Percentiles rank a stretch among this genome's conserved stretches.
These are phyloP conservation scores for Ennomos fuscantarius DNA, from an alignment of 2,888 invertebrate genomes.

Conservation along the genomic window DNA sequence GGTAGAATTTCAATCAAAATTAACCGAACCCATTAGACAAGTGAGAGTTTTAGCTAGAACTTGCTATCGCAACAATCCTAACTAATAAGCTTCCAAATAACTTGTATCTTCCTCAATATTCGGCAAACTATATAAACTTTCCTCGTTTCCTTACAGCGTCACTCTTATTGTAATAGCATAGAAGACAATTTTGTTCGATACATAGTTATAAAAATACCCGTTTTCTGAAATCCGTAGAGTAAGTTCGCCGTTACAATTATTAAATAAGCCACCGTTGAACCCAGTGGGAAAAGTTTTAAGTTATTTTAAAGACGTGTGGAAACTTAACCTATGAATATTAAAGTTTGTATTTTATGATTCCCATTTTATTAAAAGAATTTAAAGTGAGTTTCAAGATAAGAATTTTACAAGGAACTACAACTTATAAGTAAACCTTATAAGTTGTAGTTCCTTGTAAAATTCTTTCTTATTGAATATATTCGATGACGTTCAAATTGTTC, in stretches of 20 bases:
- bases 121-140: conserved; percentile 6
- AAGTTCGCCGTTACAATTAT: conserved; percentile 52
- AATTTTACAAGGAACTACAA: neutral
- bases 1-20: conserved; percentile 27
- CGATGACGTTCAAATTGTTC: too few species aligned
- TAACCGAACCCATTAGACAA: conserved; percentile 9
- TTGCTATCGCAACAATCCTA: conserved; percentile 17
- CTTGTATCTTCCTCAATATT: conserved; percentile 18
- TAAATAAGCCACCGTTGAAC: conserved; percentile 46
- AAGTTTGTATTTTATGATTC: conserved; percentile 20
- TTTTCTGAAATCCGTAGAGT: conserved; percentile 44
- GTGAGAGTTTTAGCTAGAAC: conserved; percentile 10
- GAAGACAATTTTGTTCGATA: neutral
- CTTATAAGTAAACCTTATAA: too few species aligned
- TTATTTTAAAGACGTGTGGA: conserved; percentile 43
- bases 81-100: neutral
- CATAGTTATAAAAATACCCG: conserved; percentile 12
- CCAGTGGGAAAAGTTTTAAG: conserved; percentile 43
- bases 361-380: conserved; percentile 7
- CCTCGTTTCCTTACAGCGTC: neutral
- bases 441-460: too few species aligned
- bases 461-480: too few species aligned
- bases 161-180: conserved; percentile 3
- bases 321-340: conserved; percentile 31
- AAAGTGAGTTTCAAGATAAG: neutral